Percentiles rank a stretch among this genome's conserved stretches.
phyloP scores from a whole-genome alignment of 2,113 vertebrate species.

The Delphinus delphis region DNA sequence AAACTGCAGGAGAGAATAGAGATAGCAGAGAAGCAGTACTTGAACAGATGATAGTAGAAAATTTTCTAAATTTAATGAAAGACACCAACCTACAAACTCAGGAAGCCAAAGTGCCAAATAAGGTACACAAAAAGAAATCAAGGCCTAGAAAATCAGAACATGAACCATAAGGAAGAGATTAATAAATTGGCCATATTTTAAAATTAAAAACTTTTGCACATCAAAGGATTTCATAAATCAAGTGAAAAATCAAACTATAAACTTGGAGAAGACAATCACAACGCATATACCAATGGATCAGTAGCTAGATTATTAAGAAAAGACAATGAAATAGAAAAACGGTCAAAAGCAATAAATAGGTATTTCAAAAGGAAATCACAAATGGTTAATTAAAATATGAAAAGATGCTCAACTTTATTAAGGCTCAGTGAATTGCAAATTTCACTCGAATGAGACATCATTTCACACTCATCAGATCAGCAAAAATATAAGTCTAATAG shows the following conservation, averaged over 20 bases:
- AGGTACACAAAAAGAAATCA: slow-evolving; percentile 18
- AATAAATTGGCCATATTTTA: background rate
- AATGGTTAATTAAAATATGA: slow-evolving; percentile 66
- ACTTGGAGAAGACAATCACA: slow-evolving; percentile 5
- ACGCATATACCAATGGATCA: slow-evolving; percentile 11
- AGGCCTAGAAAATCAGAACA: slow-evolving; percentile 1
- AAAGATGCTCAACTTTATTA: slow-evolving; percentile 55
- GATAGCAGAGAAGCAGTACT: background rate
- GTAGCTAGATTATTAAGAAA: background rate
- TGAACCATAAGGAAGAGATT: background rate
- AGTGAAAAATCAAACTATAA: slow-evolving; percentile 9
- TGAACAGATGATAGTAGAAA: background rate
- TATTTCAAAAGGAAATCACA: slow-evolving; percentile 39
- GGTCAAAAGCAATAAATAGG: background rate
- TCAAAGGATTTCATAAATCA: background rate
- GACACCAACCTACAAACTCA: background rate
- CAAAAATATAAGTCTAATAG: slow-evolving; percentile 20
- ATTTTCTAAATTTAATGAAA: slow-evolving; percentile 16
- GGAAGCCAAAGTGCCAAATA: background rate
- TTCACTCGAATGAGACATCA: slow-evolving; percentile 1
- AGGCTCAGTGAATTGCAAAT: slow-evolving; percentile 65
- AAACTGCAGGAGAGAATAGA: background rate
- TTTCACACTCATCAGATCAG: background rate
- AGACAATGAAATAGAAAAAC: slow-evolving; percentile 19
- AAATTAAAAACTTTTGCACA: slow-evolving; percentile 27